Percentiles rank a stretch among this genome's conserved stretches.
Conservation (phyloP, 1,140 invertebrate genomes). For the Ceratina japonica region DNA sequence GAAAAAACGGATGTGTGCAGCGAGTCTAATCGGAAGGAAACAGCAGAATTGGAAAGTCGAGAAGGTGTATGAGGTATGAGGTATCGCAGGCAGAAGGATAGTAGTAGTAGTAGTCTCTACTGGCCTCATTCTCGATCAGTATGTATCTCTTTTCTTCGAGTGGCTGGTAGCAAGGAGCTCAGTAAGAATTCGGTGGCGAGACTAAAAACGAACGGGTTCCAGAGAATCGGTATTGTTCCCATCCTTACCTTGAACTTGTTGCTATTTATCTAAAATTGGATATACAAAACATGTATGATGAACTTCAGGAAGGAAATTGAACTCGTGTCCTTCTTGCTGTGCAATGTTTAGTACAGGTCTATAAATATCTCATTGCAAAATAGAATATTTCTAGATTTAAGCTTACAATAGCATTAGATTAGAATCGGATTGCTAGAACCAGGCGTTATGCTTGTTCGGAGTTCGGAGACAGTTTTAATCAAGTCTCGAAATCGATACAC, state of each 20-base stretch:
- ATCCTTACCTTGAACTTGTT: background rate
- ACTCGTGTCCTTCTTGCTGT: too few relatives aligned
- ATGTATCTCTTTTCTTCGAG: slow-evolving; percentile 31
- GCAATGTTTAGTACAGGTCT: too few relatives aligned
- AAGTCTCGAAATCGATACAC: too few relatives aligned
- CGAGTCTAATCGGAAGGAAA: too few relatives aligned
- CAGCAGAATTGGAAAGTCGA: background rate
- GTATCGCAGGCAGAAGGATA: slow-evolving; percentile 19
- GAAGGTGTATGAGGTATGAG: slow-evolving; percentile 5
- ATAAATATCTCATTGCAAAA: too few relatives aligned
- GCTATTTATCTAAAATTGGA: background rate
- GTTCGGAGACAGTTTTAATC: too few relatives aligned
- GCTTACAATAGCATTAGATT: too few relatives aligned
- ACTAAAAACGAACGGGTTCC: background rate
- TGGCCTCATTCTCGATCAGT: slow-evolving; percentile 52
- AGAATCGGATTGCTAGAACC: too few relatives aligned
- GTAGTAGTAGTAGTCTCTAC: slow-evolving; percentile 25
- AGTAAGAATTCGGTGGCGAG: background rate
- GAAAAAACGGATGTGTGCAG: too few relatives aligned
- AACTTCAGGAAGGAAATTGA: too few relatives aligned
- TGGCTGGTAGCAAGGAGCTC: background rate
- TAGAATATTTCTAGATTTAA: too few relatives aligned
- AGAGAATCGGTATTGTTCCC: slow-evolving; percentile 1
- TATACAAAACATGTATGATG: background rate
- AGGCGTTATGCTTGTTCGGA: too few relatives aligned